These are phyloP conservation scores for Sciurus carolinensis DNA, from an alignment of 2,797 vertebrate species.

Conservation along the genomic window DNA sequence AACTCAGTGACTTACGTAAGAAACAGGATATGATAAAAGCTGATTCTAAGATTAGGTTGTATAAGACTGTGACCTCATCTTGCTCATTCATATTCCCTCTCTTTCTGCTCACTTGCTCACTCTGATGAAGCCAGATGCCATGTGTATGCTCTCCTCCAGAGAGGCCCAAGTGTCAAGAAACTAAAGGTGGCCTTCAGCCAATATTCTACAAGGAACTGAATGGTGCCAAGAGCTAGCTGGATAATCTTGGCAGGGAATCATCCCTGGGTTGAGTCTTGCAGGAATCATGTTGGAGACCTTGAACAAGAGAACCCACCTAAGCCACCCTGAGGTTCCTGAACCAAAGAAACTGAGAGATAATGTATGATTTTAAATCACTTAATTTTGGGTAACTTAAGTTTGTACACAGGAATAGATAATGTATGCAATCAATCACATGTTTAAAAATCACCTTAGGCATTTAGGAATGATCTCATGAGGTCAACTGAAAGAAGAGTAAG, in stretches of 20 bases:
- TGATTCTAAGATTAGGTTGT: neutral
- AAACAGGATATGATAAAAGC: neutral
- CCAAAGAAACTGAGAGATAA: neutral
- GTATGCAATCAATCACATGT: no score
- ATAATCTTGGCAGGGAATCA: neutral
- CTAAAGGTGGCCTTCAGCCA: neutral
- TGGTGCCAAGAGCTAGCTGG: neutral
- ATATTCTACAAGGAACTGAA: neutral
- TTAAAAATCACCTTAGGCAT: neutral
- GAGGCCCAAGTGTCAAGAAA: neutral
- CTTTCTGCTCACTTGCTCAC: neutral
- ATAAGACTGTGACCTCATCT: neutral
- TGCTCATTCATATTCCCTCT: neutral
- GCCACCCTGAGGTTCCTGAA: neutral
- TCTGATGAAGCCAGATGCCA: neutral
- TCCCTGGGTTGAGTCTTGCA: neutral
- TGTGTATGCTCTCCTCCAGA: neutral
- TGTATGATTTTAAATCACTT: neutral
- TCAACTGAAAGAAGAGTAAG: neutral
- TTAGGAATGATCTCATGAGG: neutral
- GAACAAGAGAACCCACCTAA: neutral
- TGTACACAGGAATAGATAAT: neutral
- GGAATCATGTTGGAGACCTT: neutral
- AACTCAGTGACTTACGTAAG: neutral
- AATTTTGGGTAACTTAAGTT: neutral